These are phyloP conservation scores for Ctenicera cuprea DNA, from an alignment of 2,888 invertebrate species.

Conservation along the genomic window DNA sequence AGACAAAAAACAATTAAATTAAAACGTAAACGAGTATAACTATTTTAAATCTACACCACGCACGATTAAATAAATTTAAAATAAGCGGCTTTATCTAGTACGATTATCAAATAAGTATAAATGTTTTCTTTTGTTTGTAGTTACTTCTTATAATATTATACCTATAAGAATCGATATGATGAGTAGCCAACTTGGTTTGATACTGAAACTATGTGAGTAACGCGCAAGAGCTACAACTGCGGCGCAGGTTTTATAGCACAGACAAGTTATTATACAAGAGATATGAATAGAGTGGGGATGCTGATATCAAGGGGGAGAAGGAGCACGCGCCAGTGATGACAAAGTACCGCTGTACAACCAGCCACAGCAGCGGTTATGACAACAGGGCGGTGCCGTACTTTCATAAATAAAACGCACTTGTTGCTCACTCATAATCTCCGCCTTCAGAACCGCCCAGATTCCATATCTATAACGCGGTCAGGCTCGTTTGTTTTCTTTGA, in stretches of 20 bases:
- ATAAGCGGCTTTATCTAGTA: no score
- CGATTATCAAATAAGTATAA: no score
- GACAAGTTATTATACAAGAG: slow-evolving; percentile 74
- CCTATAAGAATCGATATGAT: slow-evolving; percentile 17
- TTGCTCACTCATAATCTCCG: slow-evolving; percentile 78
- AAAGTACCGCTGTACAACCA: slow-evolving; percentile 74
- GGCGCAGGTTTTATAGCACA: slow-evolving; percentile 61
- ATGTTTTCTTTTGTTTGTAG: not conserved
- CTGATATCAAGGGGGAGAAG: slow-evolving; percentile 60
- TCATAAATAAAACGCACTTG: slow-evolving; percentile 84
- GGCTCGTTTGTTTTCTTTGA: slow-evolving; percentile 25
- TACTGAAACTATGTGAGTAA: slow-evolving; percentile 12
- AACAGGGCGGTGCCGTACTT: slow-evolving; percentile 80
- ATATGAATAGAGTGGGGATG: slow-evolving; percentile 69
- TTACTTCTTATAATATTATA: not conserved
- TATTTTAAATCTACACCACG: no score
- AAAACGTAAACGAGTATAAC: no score
- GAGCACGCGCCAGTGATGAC: slow-evolving; percentile 72
- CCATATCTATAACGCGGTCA: slow-evolving; percentile 68
- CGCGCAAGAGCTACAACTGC: slow-evolving; percentile 39
- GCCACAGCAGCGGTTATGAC: slow-evolving; percentile 82
- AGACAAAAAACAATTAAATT: no score
- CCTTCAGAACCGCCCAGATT: slow-evolving; percentile 73
- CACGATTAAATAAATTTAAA: no score
- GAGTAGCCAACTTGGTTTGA: slow-evolving; percentile 4